Conservation (phyloP, 53 echinoderm and acorn worm genomes). For the Antedon mediterranea region DNA sequence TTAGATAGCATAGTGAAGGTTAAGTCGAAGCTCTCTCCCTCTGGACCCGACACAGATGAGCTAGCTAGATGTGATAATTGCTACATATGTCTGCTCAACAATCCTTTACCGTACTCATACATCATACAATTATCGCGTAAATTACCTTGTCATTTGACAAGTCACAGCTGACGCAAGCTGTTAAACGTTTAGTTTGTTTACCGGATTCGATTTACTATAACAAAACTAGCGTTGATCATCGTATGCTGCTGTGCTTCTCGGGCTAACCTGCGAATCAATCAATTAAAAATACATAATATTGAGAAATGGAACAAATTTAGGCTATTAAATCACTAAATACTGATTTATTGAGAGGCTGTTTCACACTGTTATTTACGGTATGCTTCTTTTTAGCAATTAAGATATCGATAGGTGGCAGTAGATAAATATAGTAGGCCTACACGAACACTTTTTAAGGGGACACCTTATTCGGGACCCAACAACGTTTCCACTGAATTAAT, state of each 20-base stretch:
- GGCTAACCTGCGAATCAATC: not conserved
- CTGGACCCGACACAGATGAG: not conserved
- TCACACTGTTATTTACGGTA: not conserved
- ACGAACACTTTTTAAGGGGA: too few relatives aligned
- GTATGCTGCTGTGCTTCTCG: not conserved
- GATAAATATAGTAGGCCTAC: too few relatives aligned
- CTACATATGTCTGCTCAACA: not conserved
- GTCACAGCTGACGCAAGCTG: not conserved
- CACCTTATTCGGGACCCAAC: too few relatives aligned
- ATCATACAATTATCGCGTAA: not conserved
- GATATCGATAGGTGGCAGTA: not conserved
- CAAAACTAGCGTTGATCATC: not conserved
- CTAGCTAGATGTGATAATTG: not conserved
- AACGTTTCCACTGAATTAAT: too few relatives aligned
- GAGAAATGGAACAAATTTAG: not conserved
- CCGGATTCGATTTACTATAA: not conserved
- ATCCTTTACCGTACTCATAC: not conserved
- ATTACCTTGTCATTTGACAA: not conserved
- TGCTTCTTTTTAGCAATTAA: not conserved
- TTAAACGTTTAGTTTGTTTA: not conserved
- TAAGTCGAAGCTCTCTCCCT: not conserved
- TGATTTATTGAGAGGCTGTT: not conserved
- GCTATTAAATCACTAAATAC: not conserved
- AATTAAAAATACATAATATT: not conserved
- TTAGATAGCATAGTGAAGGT: not conserved